Conservation (phyloP, 2,888 invertebrate species). For the Melieria picta region DNA sequence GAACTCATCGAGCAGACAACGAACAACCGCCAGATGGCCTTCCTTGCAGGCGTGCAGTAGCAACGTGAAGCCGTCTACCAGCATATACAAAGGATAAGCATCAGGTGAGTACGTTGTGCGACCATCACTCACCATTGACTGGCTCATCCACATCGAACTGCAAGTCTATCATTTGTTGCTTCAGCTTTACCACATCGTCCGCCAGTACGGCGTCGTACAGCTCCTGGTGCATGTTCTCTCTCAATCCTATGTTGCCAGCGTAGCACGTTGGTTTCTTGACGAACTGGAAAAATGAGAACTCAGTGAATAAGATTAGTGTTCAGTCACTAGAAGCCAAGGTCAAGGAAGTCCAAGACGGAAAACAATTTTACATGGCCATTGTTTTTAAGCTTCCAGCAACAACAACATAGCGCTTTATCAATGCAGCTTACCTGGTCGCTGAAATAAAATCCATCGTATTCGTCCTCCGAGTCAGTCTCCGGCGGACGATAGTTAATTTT, state of each 20-base stretch:
- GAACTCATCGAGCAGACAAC: conserved; percentile 50
- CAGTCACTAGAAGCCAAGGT: no score
- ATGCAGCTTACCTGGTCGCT: conserved; percentile 52
- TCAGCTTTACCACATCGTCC: conserved; percentile 50
- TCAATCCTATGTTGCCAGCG: conserved; percentile 26
- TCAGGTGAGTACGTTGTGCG: neutral
- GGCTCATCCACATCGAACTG: conserved; percentile 47
- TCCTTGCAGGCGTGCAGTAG: conserved; percentile 54
- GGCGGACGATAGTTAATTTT: conserved; percentile 51
- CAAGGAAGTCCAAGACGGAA: no score
- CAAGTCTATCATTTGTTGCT: conserved; percentile 46
- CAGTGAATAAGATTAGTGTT: no score
- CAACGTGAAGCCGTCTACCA: conserved; percentile 48
- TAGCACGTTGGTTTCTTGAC: no score
- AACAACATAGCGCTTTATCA: neutral
- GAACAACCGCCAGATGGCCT: conserved; percentile 55
- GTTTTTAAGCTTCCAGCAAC: neutral
- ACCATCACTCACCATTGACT: conserved; percentile 40
- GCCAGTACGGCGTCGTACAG: neutral
- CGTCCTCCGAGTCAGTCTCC: conserved; percentile 58
- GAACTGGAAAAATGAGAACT: no score
- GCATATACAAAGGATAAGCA: no score
- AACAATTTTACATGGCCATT: neutral
- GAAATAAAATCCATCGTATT: conserved; percentile 62
- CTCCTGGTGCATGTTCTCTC: conserved; percentile 16